Percentiles rank a stretch among this genome's conserved stretches.
Evolutionary conservation across 2,888 invertebrate species (phyloP).

Genomic region (Macaria notata): DNA sequence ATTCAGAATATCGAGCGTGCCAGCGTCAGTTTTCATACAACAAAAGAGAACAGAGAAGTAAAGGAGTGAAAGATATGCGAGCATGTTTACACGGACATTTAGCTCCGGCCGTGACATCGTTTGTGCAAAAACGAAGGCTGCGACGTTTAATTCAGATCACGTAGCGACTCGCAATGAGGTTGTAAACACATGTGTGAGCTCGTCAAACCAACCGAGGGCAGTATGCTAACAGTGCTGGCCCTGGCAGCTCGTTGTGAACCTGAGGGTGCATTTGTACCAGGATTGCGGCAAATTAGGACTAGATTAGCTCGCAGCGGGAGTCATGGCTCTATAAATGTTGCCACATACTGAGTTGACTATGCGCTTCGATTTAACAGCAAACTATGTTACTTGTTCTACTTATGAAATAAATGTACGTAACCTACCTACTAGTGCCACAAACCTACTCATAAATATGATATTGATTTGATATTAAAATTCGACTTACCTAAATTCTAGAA

Average conservation of each 20-base stretch:
- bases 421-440: too few relatives aligned
- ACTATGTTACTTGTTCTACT: too few relatives aligned
- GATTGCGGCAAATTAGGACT: too few relatives aligned
- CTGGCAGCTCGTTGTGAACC: not conserved
- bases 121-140: conserved; percentile 52
- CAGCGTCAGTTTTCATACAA: conserved; percentile 20
- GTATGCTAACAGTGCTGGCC: conserved; percentile 27
- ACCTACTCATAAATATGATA: too few relatives aligned
- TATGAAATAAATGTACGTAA: too few relatives aligned
- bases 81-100: conserved; percentile 47
- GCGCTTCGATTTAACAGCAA: too few relatives aligned
- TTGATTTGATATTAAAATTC: too few relatives aligned
- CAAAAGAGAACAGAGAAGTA: conserved; percentile 22
- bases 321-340: too few relatives aligned
- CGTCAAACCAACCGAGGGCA: conserved; percentile 39
- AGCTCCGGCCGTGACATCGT: conserved; percentile 46
- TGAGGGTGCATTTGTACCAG: not conserved
- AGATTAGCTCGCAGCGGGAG: too few relatives aligned
- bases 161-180: conserved; percentile 51
- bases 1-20: conserved; percentile 16
- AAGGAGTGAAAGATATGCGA: conserved; percentile 35
- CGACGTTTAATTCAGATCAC: conserved; percentile 62
- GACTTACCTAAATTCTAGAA: too few relatives aligned
- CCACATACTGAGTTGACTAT: too few relatives aligned
- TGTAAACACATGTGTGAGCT: conserved; percentile 47